Base-by-base conservation (phyloP, 2,113 vertebrate species). In the Murina feae region DNA sequence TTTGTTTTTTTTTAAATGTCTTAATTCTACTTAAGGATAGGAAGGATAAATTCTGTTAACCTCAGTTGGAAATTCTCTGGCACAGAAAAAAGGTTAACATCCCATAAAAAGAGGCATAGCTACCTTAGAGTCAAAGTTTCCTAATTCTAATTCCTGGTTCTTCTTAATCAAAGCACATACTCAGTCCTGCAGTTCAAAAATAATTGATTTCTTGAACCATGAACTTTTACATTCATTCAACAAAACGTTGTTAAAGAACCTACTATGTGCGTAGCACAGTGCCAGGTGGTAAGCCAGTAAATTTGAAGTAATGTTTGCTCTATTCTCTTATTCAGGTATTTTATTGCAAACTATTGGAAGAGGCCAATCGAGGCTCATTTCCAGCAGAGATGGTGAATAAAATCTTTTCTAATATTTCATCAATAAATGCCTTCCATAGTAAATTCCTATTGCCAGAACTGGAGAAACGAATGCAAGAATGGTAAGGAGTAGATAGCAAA, bases 401-500 rank as follows among this genome's bases (percentile, higher is more conserved):
- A 98, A 99, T 99, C 44, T 99, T 99, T 98, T 99, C 99, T 97
- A 99, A 99, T 97, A 99, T 99, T 98, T 98, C 98, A 28, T 99
- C 99, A 60, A 99, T 99, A 97, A 97, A 99, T 95, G 97, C 98
- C 93, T 99, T 99, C 96, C 99, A 99, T 98, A 98, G 98, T 98
- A 99, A 99, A 98, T 99, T 99, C 97, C 98, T 99, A 92, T 98
- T 99, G 71, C 99, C 99, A 4, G 99, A 99, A 86, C 98, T 99
- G 97, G 99, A 99, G 97, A 99, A 99, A 94, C 99, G 99, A 93
- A 99, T 99, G 99, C 99, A 99, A 83, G 99, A 99, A 98, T 99
- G 99, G 99, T 99, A 98, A 99, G 20, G 28, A 87, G 7, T 30
- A 21, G 25, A 55, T 32, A 96, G 80, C 23, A 82, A 84, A 74